These are phyloP conservation scores for Porites evermanni DNA, from an alignment of 92 coral and sea anemone genomes.

Conservation along the genomic window DNA sequence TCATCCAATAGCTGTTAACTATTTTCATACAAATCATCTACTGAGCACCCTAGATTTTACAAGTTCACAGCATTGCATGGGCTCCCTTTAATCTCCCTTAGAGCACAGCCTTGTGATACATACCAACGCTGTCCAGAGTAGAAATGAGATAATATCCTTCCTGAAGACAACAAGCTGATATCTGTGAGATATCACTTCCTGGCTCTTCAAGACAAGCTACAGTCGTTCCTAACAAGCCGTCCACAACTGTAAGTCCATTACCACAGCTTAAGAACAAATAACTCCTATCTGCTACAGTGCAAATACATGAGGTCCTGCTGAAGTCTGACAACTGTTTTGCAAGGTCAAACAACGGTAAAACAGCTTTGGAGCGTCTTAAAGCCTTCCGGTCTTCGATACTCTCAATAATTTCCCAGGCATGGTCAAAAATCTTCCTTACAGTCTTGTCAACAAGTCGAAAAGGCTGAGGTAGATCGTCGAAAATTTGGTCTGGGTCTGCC, in stretches of 20 bases:
- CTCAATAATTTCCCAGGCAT: conserved; percentile 89
- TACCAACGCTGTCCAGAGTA: conserved; percentile 74
- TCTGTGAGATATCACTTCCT: conserved; percentile 53
- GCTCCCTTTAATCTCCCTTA: too few relatives aligned
- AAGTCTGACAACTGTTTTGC: conserved; percentile 71
- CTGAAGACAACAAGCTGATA: conserved; percentile 75
- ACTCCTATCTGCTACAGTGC: conserved; percentile 64
- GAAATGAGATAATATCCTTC: conserved; percentile 77
- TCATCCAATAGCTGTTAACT: too few relatives aligned
- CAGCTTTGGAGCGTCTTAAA: conserved; percentile 77
- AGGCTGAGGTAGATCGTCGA: conserved; percentile 94
- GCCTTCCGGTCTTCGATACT: conserved; percentile 74
- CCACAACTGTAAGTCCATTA: conserved; percentile 74
- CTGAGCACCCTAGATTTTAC: too few relatives aligned
- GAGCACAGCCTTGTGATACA: background rate
- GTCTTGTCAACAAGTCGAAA: conserved; percentile 93
- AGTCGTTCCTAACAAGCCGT: conserved; percentile 69
- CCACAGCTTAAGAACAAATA: conserved; percentile 67
- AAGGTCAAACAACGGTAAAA: conserved; percentile 81
- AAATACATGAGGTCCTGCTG: conserved; percentile 61
- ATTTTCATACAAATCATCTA: too few relatives aligned
- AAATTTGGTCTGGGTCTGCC: conserved; percentile 90
- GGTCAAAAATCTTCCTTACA: conserved; percentile 77
- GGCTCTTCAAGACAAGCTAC: conserved; percentile 80
- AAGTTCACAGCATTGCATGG: too few relatives aligned